A percentile compares a stretch with the other conserved stretches of the same genome.
Evolutionary conservation across 2,888 invertebrate genomes (phyloP).

Genomic region (Drosophila gaucha): DNA sequence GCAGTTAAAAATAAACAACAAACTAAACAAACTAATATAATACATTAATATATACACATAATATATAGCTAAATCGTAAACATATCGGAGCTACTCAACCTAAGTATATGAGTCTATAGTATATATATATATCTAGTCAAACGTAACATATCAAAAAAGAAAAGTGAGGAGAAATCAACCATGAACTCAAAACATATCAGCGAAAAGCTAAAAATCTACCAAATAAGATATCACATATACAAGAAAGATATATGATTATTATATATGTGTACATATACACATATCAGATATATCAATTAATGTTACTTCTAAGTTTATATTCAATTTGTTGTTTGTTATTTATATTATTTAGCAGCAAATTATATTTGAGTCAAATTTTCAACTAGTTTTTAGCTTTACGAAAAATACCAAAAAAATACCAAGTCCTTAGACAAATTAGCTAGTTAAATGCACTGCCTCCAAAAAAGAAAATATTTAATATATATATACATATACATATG

Average conservation of each 20-base stretch:
- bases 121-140: constrained; percentile 39
- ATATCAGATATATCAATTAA: constrained; percentile 21
- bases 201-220: constrained; percentile 29
- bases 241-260: constrained; percentile 21
- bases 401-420: constrained; percentile 22
- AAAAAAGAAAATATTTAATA: constrained; percentile 23
- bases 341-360: constrained; percentile 30
- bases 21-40: constrained; percentile 30
- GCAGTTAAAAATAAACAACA: constrained; percentile 41
- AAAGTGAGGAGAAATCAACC: constrained; percentile 64
- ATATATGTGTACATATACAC: constrained; percentile 3
- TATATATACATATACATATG: constrained; percentile 3
- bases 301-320: constrained; percentile 24
- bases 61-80: constrained; percentile 20
- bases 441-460: constrained; percentile 75
- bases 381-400: constrained; percentile 24
- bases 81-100: constrained; percentile 31
- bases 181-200: constrained; percentile 84
- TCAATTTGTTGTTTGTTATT: constrained; percentile 19
- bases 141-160: constrained; percentile 56
- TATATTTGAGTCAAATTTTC: constrained; percentile 22
- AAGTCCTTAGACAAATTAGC: constrained; percentile 66
- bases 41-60: constrained; percentile 16
- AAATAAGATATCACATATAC: constrained; percentile 31
- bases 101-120: constrained; percentile 4